Conservation (phyloP, 2,113 vertebrate species). For the Pachypanchax playfairii region DNA sequence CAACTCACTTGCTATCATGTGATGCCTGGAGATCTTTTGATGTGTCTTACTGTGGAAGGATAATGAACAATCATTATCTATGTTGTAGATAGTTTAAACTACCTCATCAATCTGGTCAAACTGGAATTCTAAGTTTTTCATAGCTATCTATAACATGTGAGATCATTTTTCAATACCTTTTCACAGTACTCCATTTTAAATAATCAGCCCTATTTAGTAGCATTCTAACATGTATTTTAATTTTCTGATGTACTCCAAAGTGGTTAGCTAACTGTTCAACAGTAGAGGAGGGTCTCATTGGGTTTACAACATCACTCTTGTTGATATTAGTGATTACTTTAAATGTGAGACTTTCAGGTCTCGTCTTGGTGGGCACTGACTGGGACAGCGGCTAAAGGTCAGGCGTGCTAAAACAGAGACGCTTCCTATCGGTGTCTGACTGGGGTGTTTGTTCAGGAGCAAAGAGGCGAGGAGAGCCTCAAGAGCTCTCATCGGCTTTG, state of each 20-base stretch:
- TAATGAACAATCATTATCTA: too few relatives aligned
- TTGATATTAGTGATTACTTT: conserved; percentile 62
- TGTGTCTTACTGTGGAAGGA: too few relatives aligned
- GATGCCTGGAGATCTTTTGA: too few relatives aligned
- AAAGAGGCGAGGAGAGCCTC: conserved; percentile 56
- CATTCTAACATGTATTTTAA: conserved; percentile 55
- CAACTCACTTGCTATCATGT: too few relatives aligned
- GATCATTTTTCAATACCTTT: too few relatives aligned
- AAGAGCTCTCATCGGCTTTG: conserved; percentile 53
- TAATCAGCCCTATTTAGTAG: conserved; percentile 2
- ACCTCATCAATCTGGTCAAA: too few relatives aligned
- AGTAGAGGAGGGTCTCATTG: conserved; percentile 35
- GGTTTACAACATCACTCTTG: conserved; percentile 63
- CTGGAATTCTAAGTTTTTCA: too few relatives aligned
- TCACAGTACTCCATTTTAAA: too few relatives aligned
- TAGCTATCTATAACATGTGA: too few relatives aligned
- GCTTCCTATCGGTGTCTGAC: conserved; percentile 67
- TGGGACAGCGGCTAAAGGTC: conserved; percentile 67
- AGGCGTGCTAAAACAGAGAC: conserved; percentile 61
- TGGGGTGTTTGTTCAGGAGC: conserved; percentile 69
- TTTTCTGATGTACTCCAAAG: conserved; percentile 29
- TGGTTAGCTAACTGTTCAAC: conserved; percentile 44
- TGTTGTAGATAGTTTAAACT: too few relatives aligned
- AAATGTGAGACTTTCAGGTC: conserved; percentile 50
- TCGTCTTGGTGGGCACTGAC: conserved; percentile 43